Base-by-base conservation (phyloP, 2,113 vertebrate genomes). In the Gobiocypris rarus region DNA sequence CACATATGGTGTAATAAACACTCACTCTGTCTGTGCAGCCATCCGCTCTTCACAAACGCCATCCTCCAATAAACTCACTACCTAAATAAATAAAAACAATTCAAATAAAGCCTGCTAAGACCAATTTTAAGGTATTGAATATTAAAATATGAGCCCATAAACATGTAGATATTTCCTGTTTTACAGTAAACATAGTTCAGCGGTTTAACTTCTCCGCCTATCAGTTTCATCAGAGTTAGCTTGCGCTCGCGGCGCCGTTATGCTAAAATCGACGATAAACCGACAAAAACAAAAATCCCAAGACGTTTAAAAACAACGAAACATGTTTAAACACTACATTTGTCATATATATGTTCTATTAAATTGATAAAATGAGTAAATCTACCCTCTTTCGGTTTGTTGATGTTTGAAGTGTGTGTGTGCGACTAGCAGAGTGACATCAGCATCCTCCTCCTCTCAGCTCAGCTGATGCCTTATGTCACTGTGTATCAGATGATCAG, bases 21-120 rank as follows among this genome's bases (percentile, higher is more conserved):
- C 94, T 94, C 22, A 95, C 94, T 95, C 89, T 95, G 94, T 88
- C 94, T 89, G 83, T 94, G 93, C 74, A 95, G 93, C 93, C 94
- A 95, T 4, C 94, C 94, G 82, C 93, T 94, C 92, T 95, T 95
- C 61, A 94, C 93, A 88, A 93, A 91, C 9, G 94, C 93, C 94
- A 95, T 95, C 81, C 45, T 83, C 34, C 19, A 54, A 41, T n/a
- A 38, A 22, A 69, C 19, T 73, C 45, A 17, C 14, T 9, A 19
- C 14, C 73, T 52, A 31, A 9, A 52, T 15, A 28, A 9, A 75
- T 24, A 52, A 75, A 70, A 75, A 75, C 45, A 75, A 31, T 31
- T 31, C 7, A 11, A 3, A 31, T 75, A 19, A 50, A 52, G n/a
- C 24, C 14, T 75, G 5, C 22, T 4, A 43, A 71, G 9, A 43